phyloP scores from a whole-genome alignment of 2,797 vertebrate species.

The Perodicticus potto region DNA sequence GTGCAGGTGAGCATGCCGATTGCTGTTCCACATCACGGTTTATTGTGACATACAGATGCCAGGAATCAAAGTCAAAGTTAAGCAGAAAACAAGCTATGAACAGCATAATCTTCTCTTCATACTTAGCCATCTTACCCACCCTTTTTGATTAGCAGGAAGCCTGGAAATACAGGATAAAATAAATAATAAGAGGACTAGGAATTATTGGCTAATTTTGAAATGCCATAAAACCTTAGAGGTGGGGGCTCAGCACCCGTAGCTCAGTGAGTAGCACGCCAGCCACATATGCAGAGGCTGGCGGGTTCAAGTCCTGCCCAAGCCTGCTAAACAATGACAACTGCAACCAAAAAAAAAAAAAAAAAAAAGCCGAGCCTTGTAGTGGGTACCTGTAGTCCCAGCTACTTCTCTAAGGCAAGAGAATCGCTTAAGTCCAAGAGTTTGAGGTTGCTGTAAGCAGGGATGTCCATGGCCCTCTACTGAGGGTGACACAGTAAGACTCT shows the following conservation, averaged over 20 bases:
- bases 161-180: neutral
- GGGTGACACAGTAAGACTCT: too few relatives aligned
- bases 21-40: constrained; percentile 15
- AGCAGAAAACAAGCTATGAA: neutral
- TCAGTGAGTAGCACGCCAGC: too few relatives aligned
- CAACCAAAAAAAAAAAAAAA: too few relatives aligned
- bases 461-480: too few relatives aligned
- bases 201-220: constrained; percentile 53
- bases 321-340: too few relatives aligned
- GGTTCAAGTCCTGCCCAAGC: too few relatives aligned
- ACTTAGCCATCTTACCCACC: neutral
- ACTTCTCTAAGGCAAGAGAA: too few relatives aligned
- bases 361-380: too few relatives aligned
- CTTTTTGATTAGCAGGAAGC: constrained; percentile 35
- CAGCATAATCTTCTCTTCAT: neutral
- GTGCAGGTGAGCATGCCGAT: constrained; percentile 15
- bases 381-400: too few relatives aligned
- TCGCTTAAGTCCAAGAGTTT: too few relatives aligned
- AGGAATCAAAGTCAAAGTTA: constrained; percentile 68
- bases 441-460: too few relatives aligned
- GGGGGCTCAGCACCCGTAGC: neutral
- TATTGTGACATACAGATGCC: constrained; percentile 51
- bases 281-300: too few relatives aligned
- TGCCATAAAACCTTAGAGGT: neutral
- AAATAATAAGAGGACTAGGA: constrained; percentile 8